Base-by-base conservation (phyloP, 2,113 vertebrate genomes). In the Indicator indicator region DNA sequence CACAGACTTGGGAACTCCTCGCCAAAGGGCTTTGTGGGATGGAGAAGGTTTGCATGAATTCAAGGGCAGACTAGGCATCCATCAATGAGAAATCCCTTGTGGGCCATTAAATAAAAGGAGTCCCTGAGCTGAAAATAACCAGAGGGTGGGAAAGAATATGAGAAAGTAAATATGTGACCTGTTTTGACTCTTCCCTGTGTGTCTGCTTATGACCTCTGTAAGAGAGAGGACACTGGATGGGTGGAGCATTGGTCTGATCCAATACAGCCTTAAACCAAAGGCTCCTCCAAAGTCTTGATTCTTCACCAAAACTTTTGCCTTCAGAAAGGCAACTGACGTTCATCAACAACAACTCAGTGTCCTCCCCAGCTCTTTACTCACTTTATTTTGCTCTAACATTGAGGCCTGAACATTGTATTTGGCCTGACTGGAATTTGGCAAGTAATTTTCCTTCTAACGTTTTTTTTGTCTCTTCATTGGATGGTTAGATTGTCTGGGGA, bases 401-500 rank as follows among this genome's bases (percentile, higher is more conserved):
- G 89, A 74, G 84, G 69, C 74, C 70, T 75, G 72, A 96, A 81
- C 55, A 72, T 95, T 93, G 92, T 88, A 93, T 95, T 96, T 94
- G 95, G 90, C 72, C 56, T 94, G 80, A 95, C 58, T 94, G 80
- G 88, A 95, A 95, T 88, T 82, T 95, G 96, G 95, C 95, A 93
- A 91, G 44, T 77, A 64, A 81, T 67, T 94, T 93, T 54, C 82
- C 79, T 88, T 95, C 81, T 75, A 62, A 69, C 48, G 64, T 65
- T 80, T 95, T 95, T 63, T 96, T 86, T 81, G 90, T 94, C 70
- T 95, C 92, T 93, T 90, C 73, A 13, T 63, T 69, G 76, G 70
- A 65, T 55, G 83, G 88, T 94, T 86, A 56, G 87, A 73, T 93
- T 93, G 94, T 93, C 95, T 86, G 63, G 94, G 90, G 91, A 95